A percentile compares a stretch with the other conserved stretches of the same genome.
These are phyloP conservation scores for Artemia sp. DNA, from an alignment of 2,888 invertebrate species.

Conservation along the genomic window DNA sequence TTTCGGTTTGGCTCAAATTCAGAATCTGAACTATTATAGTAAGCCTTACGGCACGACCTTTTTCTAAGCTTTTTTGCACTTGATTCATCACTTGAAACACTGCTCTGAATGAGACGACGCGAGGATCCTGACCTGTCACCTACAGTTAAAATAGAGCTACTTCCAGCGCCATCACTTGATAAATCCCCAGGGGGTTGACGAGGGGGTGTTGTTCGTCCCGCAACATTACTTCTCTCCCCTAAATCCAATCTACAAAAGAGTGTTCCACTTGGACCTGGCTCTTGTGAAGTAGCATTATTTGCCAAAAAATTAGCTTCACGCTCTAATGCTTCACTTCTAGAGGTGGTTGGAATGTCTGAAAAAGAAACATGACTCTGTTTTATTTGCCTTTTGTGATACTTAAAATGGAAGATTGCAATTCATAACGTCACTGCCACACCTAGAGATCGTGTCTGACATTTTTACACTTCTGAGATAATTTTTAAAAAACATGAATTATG, in stretches of 20 bases:
- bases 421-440: too few species aligned
- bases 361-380: too few species aligned
- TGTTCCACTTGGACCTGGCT: background rate
- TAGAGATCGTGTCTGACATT: too few species aligned
- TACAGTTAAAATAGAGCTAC: background rate
- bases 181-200: background rate
- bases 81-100: background rate
- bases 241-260: too few species aligned
- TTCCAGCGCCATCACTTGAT: background rate
- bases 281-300: background rate
- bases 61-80: background rate
- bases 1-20: conserved; percentile 4
- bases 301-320: background rate
- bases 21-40: conserved; percentile 10
- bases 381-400: too few species aligned
- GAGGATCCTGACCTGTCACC: background rate
- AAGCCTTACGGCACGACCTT: background rate
- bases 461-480: too few species aligned
- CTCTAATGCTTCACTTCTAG: background rate
- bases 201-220: too few species aligned
- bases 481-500: too few species aligned
- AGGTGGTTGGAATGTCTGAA: conserved; percentile 4
- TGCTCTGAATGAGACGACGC: background rate
- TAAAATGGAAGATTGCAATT: too few species aligned
- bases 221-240: background rate